Evolutionary conservation across 2,888 invertebrate genomes (phyloP), one percentile per base, ranked within the genome.

Genomic region (Bruchidius siliquastri): DNA sequence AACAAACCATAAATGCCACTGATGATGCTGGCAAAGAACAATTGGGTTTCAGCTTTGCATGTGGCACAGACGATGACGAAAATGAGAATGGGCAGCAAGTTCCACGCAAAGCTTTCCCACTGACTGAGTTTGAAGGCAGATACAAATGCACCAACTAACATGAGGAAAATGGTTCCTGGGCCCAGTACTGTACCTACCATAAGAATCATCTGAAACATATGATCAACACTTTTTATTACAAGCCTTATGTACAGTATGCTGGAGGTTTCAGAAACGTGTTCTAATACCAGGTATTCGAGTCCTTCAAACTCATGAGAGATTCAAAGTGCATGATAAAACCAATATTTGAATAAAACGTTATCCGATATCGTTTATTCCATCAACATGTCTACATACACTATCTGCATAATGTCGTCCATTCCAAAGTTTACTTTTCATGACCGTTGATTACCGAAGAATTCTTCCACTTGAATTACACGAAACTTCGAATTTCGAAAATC

Each of bases 61-160:
- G 90, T 88, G 84, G 92, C 88, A 83, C 95, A 95, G 18, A 92
- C 89, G 0, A 89, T 76, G 68, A 93, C 87, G 83, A 93, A 95
- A 0, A 91, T 79, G 0, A 89, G 78, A 30, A 95, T 89, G 0
- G 95, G 95, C 0, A 92, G 84, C 0, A 92, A 84, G 81, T 95
- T 94, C 77, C 91, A 87, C 8, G 90, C 78, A 75, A 95, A 90
- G 20, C 92, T 90, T 69, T 88, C 85, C 87, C 91, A 90, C 79
- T 92, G 93, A 79, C 91, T 91, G 76, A 95, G 88, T 22, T 91
- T 90, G 76, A 95, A 94, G 26, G 94, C 93, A 1, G 94, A 91
- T 71, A 93, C 93, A 84, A 94, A 92, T 0, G 95, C 93, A 22
- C 95, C 95, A 21, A 94, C 91, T 85, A 96, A 89, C 92, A 95